A percentile compares a stretch with the other conserved stretches of the same genome.
These are phyloP conservation scores for Gorilla gorilla DNA, from an alignment of 2,113 vertebrate species.

Conservation along the genomic window DNA sequence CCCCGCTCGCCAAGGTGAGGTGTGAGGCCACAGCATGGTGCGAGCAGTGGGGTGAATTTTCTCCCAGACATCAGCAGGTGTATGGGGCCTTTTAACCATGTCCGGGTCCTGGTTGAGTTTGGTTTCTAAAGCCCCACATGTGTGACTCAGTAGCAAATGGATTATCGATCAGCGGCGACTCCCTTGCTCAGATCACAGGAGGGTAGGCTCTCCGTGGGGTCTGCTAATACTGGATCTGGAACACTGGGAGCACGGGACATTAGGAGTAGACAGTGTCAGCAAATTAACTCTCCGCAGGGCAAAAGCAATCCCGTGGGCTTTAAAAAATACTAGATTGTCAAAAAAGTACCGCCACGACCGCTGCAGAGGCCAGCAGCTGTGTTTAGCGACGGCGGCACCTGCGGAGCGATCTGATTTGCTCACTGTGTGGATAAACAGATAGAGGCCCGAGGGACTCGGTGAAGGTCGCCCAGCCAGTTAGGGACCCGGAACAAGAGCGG, in stretches of 20 bases:
- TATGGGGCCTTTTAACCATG: fast-evolving
- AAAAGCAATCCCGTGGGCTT: background rate
- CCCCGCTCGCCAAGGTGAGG: background rate
- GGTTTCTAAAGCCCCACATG: background rate
- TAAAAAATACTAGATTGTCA: no score
- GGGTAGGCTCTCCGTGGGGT: background rate
- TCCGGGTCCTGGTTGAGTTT: background rate
- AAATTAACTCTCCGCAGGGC: background rate
- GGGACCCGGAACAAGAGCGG: background rate
- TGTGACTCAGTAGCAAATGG: background rate
- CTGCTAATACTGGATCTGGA: no score
- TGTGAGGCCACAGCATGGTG: no score
- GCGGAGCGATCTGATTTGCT: background rate
- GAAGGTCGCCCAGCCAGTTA: background rate
- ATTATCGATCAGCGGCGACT: background rate
- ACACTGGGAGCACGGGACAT: background rate
- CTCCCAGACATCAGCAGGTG: no score
- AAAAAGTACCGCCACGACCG: fast-evolving
- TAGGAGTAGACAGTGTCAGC: no score
- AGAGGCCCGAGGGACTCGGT: background rate
- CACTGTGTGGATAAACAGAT: background rate
- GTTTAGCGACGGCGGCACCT: background rate
- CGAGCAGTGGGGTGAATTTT: no score
- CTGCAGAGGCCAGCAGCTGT: fast-evolving
- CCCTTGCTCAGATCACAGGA: background rate